Base-by-base conservation (phyloP, 2,797 vertebrate genomes). In the Pangasius larnaudii region DNA sequence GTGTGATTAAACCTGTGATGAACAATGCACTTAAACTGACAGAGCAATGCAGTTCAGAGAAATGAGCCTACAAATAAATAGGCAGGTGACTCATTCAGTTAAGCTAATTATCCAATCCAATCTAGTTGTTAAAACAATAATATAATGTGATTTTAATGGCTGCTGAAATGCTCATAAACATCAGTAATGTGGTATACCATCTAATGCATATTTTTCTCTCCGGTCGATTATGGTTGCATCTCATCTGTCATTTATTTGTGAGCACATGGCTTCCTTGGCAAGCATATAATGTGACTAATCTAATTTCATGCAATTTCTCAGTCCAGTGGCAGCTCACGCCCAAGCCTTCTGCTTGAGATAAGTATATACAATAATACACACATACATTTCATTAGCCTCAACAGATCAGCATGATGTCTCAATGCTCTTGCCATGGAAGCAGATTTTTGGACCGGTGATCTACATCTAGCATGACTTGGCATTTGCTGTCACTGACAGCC, bases 301-400 rank as follows among this genome's bases (percentile, higher is more conserved):
- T 30, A 65, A 85, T 91, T 88, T 81, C 46, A 18, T 58, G 39
- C 58, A 56, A 36, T 80, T 88, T 80, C 39, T 87, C 84, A 27
- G 49, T 85, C 53, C 63, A 42, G 59, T 42, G 49, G 67, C 27
- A 19, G 78, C 69, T 84, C 30, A 75, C 18, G 27, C 53, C 51
- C 7, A 36, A 39, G 36, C 75, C 30, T 53, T 79, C 22, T 39
- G 33, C 33, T 84, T 51, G 63, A 84, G 83, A 77, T 84, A 63
- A 59, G 13, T 61, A 79, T 53, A 13, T 59, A 59, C 56, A 14
- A 59, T 42, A 61, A 61, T 59, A 39, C n/a, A 65, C 11, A 63
- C 63, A 74, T 75, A 59, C 19, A 51, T 86, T 86, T 86, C 71
- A 86, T 89, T 88, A 88, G 72, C 42, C 65, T 58, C n/a, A 58